These are phyloP conservation scores for Apantesis nais DNA, from an alignment of 2,888 invertebrate species.

Conservation along the genomic window DNA sequence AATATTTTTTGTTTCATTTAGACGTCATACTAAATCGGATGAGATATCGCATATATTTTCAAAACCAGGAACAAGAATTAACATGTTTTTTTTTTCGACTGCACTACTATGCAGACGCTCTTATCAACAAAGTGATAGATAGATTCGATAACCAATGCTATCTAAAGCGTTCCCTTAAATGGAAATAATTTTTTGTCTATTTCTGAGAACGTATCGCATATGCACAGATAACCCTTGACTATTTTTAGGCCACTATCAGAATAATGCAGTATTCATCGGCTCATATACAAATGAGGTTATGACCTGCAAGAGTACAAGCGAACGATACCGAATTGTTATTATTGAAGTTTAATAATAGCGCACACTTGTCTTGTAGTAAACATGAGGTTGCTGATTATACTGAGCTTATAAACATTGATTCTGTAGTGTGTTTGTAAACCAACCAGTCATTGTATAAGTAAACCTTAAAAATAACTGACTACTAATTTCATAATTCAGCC, in stretches of 20 bases:
- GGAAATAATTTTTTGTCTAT: not conserved
- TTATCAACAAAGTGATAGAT: not conserved
- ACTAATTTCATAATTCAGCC: not conserved
- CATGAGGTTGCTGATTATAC: not conserved
- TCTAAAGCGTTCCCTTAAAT: not conserved
- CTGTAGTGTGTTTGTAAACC: not conserved
- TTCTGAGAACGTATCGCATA: not conserved
- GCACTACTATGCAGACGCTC: not conserved
- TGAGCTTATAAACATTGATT: not conserved
- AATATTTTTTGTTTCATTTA: no score
- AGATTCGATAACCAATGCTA: not conserved
- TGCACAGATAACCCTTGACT: not conserved
- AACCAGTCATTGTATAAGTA: not conserved
- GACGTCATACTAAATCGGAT: no score
- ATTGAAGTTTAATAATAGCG: constrained; percentile 1
- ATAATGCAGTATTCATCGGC: not conserved
- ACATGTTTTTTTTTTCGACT: no score
- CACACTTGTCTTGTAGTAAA: not conserved
- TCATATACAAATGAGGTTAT: constrained; percentile 4
- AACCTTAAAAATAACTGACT: not conserved
- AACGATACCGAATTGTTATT: constrained; percentile 5
- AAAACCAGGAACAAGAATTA: no score
- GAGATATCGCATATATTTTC: no score
- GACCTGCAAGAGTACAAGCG: not conserved
- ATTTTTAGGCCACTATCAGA: not conserved